Conservation (phyloP, 92 coral and sea anemone genomes). For the Zoanthus gigantus region DNA sequence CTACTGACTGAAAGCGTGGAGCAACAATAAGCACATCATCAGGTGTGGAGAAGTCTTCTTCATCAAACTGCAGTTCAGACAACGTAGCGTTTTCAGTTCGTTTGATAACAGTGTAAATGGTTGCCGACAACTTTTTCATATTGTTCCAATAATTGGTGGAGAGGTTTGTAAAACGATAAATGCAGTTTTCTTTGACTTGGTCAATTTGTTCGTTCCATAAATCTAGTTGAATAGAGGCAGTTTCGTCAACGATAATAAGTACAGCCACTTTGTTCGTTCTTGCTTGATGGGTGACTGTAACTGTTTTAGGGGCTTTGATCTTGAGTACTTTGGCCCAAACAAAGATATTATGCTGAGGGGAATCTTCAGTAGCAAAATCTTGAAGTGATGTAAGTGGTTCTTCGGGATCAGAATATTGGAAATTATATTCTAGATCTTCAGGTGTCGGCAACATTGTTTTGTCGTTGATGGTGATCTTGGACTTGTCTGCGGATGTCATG, state of each 20-base stretch:
- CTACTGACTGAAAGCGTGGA: too few relatives aligned
- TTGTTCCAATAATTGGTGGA: slow-evolving; percentile 69
- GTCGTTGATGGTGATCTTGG: slow-evolving; percentile 66
- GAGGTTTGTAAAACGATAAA: slow-evolving; percentile 68
- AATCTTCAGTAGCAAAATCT: slow-evolving; percentile 13
- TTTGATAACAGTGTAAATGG: slow-evolving; percentile 66
- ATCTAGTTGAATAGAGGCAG: slow-evolving; percentile 63
- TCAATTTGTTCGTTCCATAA: slow-evolving; percentile 63
- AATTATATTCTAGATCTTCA: slow-evolving; percentile 53
- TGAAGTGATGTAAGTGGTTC: slow-evolving; percentile 22
- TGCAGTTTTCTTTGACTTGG: slow-evolving; percentile 60
- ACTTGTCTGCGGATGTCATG: slow-evolving; percentile 52
- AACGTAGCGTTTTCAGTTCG: slow-evolving; percentile 57
- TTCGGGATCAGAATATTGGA: slow-evolving; percentile 31
- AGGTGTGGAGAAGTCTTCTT: slow-evolving; percentile 46
- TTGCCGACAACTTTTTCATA: slow-evolving; percentile 62
- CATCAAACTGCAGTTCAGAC: slow-evolving; percentile 63
- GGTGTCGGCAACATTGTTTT: slow-evolving; percentile 53
- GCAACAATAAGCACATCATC: slow-evolving; percentile 41
- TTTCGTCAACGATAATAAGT: slow-evolving; percentile 54
- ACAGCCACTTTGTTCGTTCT: slow-evolving; percentile 45
- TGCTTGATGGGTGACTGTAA: slow-evolving; percentile 41
- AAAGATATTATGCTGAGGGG: slow-evolving; percentile 30
- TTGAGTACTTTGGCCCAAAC: slow-evolving; percentile 67
- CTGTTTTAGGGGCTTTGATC: slow-evolving; percentile 53